A percentile compares a stretch with the other conserved stretches of the same genome.
Conservation (phyloP, 2,888 invertebrate genomes). For the Heteropelma amictum region DNA sequence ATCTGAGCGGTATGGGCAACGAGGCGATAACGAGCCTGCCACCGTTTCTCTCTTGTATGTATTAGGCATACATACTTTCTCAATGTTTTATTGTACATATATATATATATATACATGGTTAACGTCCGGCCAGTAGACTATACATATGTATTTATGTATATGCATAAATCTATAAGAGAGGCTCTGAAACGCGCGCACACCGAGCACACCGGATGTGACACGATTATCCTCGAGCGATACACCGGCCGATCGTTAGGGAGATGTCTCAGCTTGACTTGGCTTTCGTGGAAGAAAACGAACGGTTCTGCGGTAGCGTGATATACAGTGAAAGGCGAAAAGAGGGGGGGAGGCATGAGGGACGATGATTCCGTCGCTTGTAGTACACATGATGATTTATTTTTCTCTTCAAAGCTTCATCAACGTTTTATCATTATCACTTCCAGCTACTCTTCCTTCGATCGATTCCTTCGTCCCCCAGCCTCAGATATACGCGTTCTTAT, state of each 20-base stretch:
- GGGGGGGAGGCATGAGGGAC: not conserved
- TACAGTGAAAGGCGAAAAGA: not conserved
- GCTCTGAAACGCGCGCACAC: constrained; percentile 45
- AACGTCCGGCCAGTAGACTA: constrained; percentile 10
- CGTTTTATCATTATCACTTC: constrained; percentile 16
- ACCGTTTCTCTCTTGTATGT: constrained; percentile 9
- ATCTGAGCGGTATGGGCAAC: constrained; percentile 25
- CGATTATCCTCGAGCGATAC: constrained; percentile 72
- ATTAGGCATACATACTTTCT: too few species aligned
- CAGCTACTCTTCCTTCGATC: constrained; percentile 10
- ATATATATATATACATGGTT: constrained; percentile 21
- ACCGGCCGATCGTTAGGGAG: constrained; percentile 69
- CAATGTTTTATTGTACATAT: too few species aligned
- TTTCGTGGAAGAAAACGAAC: constrained; percentile 66
- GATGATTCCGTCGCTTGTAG: constrained; percentile 44
- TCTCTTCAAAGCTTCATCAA: constrained; percentile 10
- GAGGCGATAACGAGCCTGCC: constrained; percentile 59
- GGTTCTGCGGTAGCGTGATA: constrained; percentile 2
- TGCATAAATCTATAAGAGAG: not conserved
- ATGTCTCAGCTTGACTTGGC: constrained; percentile 62
- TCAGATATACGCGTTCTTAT: too few species aligned
- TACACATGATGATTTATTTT: constrained; percentile 41
- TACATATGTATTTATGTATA: not conserved
- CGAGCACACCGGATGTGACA: constrained; percentile 69
- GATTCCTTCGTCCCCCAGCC: constrained; percentile 1